These are phyloP conservation scores for Lypha dubia DNA, from an alignment of 2,888 invertebrate genomes.

Conservation along the genomic window DNA sequence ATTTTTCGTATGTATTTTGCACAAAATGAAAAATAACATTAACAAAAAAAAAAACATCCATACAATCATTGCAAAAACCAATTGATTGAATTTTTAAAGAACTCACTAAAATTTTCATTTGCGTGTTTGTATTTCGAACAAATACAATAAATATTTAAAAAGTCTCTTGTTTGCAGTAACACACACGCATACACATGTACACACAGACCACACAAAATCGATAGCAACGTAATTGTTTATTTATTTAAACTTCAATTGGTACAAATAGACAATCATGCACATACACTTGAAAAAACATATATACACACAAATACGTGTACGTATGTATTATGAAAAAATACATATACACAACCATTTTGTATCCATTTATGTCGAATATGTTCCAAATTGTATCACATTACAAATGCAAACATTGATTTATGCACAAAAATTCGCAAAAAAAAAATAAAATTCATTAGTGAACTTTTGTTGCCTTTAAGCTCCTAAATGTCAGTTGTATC, in stretches of 20 bases:
- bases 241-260: conserved; percentile 56
- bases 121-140: conserved; percentile 42
- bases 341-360: conserved; percentile 32
- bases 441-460: conserved; percentile 68
- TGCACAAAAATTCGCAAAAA: conserved; percentile 50
- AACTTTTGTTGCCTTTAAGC: conserved; percentile 56
- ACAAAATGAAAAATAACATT: too few species aligned
- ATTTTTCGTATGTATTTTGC: not conserved
- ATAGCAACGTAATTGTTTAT: conserved; percentile 58
- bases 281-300: conserved; percentile 3
- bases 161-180: not conserved
- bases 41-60: not conserved
- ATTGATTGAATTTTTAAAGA: conserved; percentile 50
- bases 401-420: conserved; percentile 72
- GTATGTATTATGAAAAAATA: not conserved
- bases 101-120: conserved; percentile 49
- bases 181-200: too few species aligned
- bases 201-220: too few species aligned
- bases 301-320: not conserved
- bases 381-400: conserved; percentile 61
- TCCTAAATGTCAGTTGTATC: conserved; percentile 59
- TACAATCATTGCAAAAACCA: not conserved
- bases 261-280: conserved; percentile 9
- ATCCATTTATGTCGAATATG: conserved; percentile 32
- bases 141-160: conserved; percentile 54